Evolutionary conservation across 2,888 invertebrate species (phyloP), one percentile per base, ranked within the genome.

Genomic region (Trichopria drosophilae): DNA sequence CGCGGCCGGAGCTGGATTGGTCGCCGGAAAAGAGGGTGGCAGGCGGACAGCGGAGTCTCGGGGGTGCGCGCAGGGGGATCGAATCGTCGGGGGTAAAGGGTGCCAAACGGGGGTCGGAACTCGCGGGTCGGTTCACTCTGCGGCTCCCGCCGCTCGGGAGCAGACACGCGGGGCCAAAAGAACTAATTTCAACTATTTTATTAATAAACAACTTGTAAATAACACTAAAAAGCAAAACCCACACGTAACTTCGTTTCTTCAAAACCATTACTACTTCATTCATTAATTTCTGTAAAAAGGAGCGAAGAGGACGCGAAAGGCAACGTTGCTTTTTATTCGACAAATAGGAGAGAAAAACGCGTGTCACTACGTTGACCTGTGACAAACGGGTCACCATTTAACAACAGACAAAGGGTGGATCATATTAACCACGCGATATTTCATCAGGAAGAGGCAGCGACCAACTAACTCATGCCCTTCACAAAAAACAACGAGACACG

Each of bases 91-190:
- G 54, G 46, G 51, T 46, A 46, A 54, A 49, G 59, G 55, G 55
- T 55, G 60, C 51, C 55, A 51, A 32, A 58, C 59, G 63, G 63
- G 64, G 67, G 63, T 69, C 64, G 65, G 63, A 63, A 64, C 60
- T 67, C 66, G 66, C 64, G 68, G 68, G 66, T 63, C 65, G 65
- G 72, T 70, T 73, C 73, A 74, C 75, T 75, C 74, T 74, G 75
- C 75, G 75, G 74, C 75, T 74, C 75, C 75, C 75, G 74, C 73
- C 75, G 75, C 74, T 75, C 74, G 75, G 75, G 75, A 75, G 75
- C 75, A 75, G 67, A 75, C 73, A 74, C 74, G 75, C 75, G 73
- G 75, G 69, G 73, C 75, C 73, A 71, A 70, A 63, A 44, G 41
- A 37, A 68, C 66, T 71, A 64, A 71, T 67, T 68, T 65, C 59